These are phyloP conservation scores for Episyrphus balteatus DNA, from an alignment of 1,140 invertebrate genomes.

Conservation along the genomic window DNA sequence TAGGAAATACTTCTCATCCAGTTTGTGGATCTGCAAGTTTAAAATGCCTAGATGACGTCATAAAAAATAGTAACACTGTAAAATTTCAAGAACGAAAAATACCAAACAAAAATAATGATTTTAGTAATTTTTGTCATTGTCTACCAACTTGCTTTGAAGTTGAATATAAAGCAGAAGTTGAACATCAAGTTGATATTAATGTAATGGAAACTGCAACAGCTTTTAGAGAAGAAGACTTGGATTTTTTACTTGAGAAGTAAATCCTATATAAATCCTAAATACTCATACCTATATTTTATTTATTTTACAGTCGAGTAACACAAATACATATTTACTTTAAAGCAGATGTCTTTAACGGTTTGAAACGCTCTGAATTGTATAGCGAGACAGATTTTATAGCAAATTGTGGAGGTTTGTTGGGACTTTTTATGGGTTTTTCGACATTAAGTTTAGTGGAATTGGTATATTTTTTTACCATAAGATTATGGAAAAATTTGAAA, in stretches of 20 bases:
- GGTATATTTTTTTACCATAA: conserved; percentile 43
- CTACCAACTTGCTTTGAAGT: conserved; percentile 47
- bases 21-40: conserved; percentile 37
- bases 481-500: conserved; percentile 36
- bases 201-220: conserved; percentile 6
- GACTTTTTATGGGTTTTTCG: conserved; percentile 47
- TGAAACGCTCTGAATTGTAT: conserved; percentile 42
- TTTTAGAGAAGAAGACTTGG: too few species aligned
- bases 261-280: too few species aligned
- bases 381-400: conserved; percentile 44
- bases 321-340: conserved; percentile 41
- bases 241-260: too few species aligned
- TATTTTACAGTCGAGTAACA: conserved; percentile 21
- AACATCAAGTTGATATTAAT: conserved; percentile 37
- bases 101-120: too few species aligned
- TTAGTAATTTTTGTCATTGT: conserved; percentile 39
- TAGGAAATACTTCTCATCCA: conserved; percentile 33
- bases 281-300: too few species aligned
- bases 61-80: too few species aligned
- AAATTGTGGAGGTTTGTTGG: conserved; percentile 46
- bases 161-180: conserved; percentile 45
- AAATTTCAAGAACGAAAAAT: too few species aligned
- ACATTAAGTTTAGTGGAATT: conserved; percentile 45
- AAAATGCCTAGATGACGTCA: conserved; percentile 32
- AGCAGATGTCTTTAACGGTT: conserved; percentile 41